phyloP scores from a whole-genome alignment of 1,140 invertebrate species.

The Cylas formicarius region DNA sequence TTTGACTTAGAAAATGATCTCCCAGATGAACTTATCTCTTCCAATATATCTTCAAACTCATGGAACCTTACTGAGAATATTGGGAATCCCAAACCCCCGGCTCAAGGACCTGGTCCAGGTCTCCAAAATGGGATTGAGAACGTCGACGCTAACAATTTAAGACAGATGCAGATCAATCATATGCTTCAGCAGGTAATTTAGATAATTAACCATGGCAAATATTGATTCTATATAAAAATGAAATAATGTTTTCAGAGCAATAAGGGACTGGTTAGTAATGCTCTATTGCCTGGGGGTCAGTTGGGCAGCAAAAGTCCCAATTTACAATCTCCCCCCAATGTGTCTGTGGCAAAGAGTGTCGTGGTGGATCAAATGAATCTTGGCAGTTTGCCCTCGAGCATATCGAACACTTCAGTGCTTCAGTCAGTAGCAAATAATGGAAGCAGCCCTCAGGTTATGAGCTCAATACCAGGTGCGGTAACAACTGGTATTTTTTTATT shows the following conservation, averaged over 20 bases:
- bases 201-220: no score
- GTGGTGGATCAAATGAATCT: conserved; percentile 51
- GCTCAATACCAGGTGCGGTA: conserved; percentile 57
- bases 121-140: conserved; percentile 43
- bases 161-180: conserved; percentile 55
- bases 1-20: conserved; percentile 86
- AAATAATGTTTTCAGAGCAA: conserved; percentile 51
- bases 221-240: not conserved
- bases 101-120: conserved; percentile 69
- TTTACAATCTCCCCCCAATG: conserved; percentile 73
- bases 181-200: conserved; percentile 47
- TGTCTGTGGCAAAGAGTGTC: conserved; percentile 52
- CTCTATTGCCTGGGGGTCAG: conserved; percentile 59
- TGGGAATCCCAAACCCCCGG: conserved; percentile 60
- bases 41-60: conserved; percentile 50
- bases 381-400: conserved; percentile 53
- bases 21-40: conserved; percentile 79
- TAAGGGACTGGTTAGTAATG: conserved; percentile 63
- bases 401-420: conserved; percentile 49
- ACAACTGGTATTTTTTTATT: no score
- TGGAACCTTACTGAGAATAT: conserved; percentile 60
- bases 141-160: conserved; percentile 30
- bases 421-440: conserved; percentile 55
- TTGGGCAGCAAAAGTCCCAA: conserved; percentile 73
- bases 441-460: conserved; percentile 55